Evolutionary conservation across 2,113 vertebrate species (phyloP).

Genomic region (Rissa tridactyla): DNA sequence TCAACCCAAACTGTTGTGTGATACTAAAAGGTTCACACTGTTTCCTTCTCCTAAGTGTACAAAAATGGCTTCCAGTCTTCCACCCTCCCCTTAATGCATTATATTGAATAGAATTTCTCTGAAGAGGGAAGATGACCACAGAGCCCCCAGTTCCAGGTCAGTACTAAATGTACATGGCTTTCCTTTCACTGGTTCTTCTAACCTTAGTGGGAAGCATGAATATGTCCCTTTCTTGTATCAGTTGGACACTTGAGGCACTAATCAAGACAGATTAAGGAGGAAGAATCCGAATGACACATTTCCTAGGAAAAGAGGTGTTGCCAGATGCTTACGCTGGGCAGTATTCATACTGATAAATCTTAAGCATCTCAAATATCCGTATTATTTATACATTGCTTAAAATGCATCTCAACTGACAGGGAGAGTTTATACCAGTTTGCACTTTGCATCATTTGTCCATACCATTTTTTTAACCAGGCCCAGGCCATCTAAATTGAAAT

Average conservation of each 20-base stretch:
- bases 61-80: not conserved
- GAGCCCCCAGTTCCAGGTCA: not conserved
- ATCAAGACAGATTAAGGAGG: not conserved
- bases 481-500: not conserved
- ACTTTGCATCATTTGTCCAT: not conserved
- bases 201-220: not conserved
- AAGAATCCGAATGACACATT: not conserved
- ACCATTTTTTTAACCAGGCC: not conserved
- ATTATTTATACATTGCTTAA: not conserved
- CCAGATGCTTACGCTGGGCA: not conserved
- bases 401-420: not conserved
- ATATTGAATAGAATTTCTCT: not conserved
- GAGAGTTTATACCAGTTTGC: not conserved
- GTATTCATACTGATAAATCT: not conserved
- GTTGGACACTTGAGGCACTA: not conserved
- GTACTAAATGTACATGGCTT: not conserved
- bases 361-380: not conserved
- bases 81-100: not conserved
- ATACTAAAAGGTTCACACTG: not conserved
- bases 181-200: not conserved
- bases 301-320: not conserved
- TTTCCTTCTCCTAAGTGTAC: not conserved
- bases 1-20: not conserved
- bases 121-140: not conserved
- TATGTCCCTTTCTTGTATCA: not conserved